These are phyloP conservation scores for Thymallus thymallus DNA, from an alignment of 2,113 vertebrate genomes.

Conservation along the genomic window DNA sequence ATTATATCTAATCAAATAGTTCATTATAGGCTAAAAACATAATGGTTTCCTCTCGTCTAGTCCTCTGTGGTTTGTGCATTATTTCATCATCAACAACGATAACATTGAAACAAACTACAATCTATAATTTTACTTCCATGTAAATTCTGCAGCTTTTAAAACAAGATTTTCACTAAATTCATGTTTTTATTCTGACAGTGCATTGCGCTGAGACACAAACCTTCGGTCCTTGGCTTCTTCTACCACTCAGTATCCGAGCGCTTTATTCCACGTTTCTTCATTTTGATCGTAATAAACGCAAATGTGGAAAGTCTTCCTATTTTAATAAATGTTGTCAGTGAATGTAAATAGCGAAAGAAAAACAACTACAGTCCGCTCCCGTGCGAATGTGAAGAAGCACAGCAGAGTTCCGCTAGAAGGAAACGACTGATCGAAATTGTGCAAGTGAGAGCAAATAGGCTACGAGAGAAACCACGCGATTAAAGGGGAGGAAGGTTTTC, in stretches of 20 bases:
- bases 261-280: conserved; percentile 55
- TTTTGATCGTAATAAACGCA: conserved; percentile 23
- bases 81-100: not conserved
- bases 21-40: too few species aligned
- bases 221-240: conserved; percentile 23
- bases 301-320: not conserved
- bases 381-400: not conserved
- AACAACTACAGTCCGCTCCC: not conserved
- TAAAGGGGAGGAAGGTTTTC: conserved; percentile 68
- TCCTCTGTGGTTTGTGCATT: not conserved
- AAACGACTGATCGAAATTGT: not conserved
- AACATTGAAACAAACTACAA: not conserved
- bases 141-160: not conserved
- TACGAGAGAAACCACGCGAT: conserved; percentile 50
- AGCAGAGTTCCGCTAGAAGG: conserved; percentile 24
- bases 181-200: not conserved
- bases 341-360: not conserved
- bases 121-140: not conserved
- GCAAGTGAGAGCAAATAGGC: conserved; percentile 42
- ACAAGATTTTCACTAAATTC: not conserved
- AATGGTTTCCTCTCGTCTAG: too few species aligned
- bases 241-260: conserved; percentile 51
- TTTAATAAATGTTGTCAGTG: conserved; percentile 4
- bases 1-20: too few species aligned
- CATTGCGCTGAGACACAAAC: conserved; percentile 31